A percentile compares a stretch with the other conserved stretches of the same genome.
Evolutionary conservation across 2,797 vertebrate species (phyloP).

Genomic region (Pseudocheirus occidentalis): DNA sequence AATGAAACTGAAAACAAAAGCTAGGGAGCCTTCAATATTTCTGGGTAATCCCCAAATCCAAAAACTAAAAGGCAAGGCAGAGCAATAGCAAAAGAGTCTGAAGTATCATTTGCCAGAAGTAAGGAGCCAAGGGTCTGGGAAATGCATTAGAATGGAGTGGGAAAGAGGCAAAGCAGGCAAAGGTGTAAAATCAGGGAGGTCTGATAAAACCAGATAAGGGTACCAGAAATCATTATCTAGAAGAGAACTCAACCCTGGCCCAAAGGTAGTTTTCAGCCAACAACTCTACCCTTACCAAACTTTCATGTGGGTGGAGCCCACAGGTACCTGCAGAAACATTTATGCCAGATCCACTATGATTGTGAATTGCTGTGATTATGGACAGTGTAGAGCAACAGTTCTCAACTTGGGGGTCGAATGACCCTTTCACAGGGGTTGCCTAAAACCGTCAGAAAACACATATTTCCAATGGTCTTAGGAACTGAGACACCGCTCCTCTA

Average conservation of each 20-base stretch:
- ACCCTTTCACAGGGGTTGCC: no score
- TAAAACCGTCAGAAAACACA: no score
- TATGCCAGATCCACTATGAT: neutral
- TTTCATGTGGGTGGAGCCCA: neutral
- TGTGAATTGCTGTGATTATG: neutral
- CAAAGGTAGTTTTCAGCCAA: neutral
- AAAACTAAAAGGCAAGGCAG: neutral
- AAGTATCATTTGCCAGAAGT: neutral
- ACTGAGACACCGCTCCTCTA: no score
- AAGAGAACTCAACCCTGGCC: neutral
- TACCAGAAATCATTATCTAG: neutral
- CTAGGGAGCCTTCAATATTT: neutral
- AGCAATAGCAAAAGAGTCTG: neutral
- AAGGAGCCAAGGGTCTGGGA: neutral
- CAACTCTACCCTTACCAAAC: neutral
- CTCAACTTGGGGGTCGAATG: no score
- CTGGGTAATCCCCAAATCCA: no score
- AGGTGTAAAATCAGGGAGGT: neutral
- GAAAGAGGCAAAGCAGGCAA: neutral
- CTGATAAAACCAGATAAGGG: neutral
- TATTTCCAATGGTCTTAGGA: no score
- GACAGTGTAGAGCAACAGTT: neutral
- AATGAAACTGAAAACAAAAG: neutral
- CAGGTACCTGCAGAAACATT: neutral
- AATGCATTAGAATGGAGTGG: neutral